A percentile compares a stretch with the other conserved stretches of the same genome.
Evolutionary conservation across 2,888 invertebrate species (phyloP).

Genomic region (Chironomus tentans): DNA sequence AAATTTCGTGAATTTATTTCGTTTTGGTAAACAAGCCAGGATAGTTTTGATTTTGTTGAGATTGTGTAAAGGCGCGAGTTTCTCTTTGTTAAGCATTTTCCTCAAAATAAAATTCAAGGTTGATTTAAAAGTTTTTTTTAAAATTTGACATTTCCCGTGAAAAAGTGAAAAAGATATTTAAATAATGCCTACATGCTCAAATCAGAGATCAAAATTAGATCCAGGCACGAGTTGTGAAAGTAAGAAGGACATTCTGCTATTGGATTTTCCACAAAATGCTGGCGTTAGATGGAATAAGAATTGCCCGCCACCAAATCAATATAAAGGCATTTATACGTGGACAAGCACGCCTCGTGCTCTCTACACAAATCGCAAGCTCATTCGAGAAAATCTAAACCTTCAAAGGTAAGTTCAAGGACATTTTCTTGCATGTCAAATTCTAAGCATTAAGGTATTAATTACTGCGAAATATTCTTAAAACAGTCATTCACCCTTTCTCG

Average conservation of each 20-base stretch:
- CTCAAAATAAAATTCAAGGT: neutral
- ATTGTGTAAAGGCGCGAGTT: conserved; percentile 1
- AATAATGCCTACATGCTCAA: conserved; percentile 32
- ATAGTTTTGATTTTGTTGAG: conserved; percentile 7
- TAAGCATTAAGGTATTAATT: neutral
- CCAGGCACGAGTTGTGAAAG: conserved; percentile 8
- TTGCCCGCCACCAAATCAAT: conserved; percentile 32
- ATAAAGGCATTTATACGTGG: conserved; percentile 41
- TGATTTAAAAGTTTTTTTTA: neutral
- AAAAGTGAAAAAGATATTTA: neutral
- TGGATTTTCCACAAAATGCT: conserved; percentile 29
- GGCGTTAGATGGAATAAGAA: conserved; percentile 27
- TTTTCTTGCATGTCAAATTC: neutral
- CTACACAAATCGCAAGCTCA: conserved; percentile 33
- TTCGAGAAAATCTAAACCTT: conserved; percentile 10
- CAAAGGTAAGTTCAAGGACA: conserved; percentile 17
- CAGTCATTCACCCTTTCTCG: neutral
- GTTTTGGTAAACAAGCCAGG: conserved; percentile 11
- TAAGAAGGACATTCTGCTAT: conserved; percentile 25
- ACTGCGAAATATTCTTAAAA: neutral
- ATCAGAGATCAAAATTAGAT: conserved; percentile 28
- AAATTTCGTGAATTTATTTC: neutral
- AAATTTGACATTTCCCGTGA: too few relatives aligned
- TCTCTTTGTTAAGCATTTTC: neutral
- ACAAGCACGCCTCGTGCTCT: conserved; percentile 40